phyloP scores from a whole-genome alignment of 2,888 invertebrate genomes.

The Agrochola litura region DNA sequence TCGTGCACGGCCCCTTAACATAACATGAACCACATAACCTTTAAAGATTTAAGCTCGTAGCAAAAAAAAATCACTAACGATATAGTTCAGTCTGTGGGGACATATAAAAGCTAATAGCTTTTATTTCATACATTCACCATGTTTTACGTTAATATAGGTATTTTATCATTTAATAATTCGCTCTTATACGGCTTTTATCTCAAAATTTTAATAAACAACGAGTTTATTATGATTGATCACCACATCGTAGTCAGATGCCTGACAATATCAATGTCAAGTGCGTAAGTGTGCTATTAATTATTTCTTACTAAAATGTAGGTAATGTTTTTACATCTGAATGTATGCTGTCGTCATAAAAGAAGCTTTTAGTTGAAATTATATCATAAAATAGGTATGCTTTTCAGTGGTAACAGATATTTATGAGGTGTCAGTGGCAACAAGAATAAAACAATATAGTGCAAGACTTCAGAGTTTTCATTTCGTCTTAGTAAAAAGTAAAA shows the following conservation, averaged over 20 bases:
- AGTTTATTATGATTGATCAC: conserved; percentile 55
- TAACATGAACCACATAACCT: background rate
- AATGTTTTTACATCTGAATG: conserved; percentile 9
- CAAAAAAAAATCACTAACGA: too few relatives aligned
- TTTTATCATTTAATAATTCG: background rate
- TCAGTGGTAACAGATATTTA: conserved; percentile 20
- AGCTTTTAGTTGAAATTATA: conserved; percentile 34
- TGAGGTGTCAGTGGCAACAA: background rate
- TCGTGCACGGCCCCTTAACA: background rate
- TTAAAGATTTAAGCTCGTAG: too few relatives aligned
- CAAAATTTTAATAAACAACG: conserved; percentile 28
- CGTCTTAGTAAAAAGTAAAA: background rate
- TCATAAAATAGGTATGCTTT: conserved; percentile 22
- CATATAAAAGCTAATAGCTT: too few relatives aligned
- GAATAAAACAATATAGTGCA: background rate
- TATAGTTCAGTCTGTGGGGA: too few relatives aligned
- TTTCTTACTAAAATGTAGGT: conserved; percentile 1
- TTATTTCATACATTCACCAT: too few relatives aligned
- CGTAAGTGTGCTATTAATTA: conserved; percentile 44
- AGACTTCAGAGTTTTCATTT: background rate
- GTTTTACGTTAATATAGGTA: too few relatives aligned
- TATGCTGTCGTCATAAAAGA: conserved; percentile 2
- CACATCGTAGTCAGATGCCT: conserved; percentile 51
- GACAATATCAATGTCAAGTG: conserved; percentile 54
- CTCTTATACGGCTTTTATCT: background rate